Base-by-base conservation (phyloP, 2,797 vertebrate species). In the Silurus aristotelis region DNA sequence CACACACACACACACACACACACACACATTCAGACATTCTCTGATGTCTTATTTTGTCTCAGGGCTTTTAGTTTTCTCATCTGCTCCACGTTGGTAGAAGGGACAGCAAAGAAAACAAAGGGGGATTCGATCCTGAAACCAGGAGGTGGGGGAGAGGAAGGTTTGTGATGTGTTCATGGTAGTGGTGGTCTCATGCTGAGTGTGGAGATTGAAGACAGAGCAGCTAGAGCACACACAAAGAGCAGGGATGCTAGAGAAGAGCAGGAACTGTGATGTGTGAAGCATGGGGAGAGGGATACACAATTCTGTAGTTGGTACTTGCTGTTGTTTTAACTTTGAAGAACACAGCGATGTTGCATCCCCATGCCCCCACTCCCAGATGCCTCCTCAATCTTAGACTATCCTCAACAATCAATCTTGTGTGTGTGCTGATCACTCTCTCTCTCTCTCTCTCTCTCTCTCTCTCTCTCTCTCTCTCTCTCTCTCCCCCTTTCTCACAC, bases 121-220 rank as follows among this genome's bases (percentile, higher is more conserved):
- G 38, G 63, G 75, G 79, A 79, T 86, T 89, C 77, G 85, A 89
- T 91, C 87, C 85, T 25, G 43, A 66, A 75, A 82, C 66, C n/a
- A 17, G 66, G 71, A 86, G 66, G 46, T 19, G 66, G 75, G 20
- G 22, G 38, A 66, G 52, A 80, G 72, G 83, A 66, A 77, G 83
- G 27, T 82, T 88, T 92, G 90, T 90, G 90, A 89, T 88, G 91
- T 93, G 92, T 93, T 92, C 91, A 91, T 93, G 91, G 92, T 79
- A 93, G 92, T 89, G 3, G 87, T 56, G 91, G 91, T 91, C 92
- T 93, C 95, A 93, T 89, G 93, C 94, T 92, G 94, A 90, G 94
- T 88, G 60, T 82, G 91, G 91, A 93, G 93, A 96, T 95, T 95
- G 93, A 90, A 92, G 91, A 82, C 91, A 89, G 90, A 92, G 87